Evolutionary conservation across 2,113 vertebrate genomes (phyloP).

Genomic region (Corapipo altera): DNA sequence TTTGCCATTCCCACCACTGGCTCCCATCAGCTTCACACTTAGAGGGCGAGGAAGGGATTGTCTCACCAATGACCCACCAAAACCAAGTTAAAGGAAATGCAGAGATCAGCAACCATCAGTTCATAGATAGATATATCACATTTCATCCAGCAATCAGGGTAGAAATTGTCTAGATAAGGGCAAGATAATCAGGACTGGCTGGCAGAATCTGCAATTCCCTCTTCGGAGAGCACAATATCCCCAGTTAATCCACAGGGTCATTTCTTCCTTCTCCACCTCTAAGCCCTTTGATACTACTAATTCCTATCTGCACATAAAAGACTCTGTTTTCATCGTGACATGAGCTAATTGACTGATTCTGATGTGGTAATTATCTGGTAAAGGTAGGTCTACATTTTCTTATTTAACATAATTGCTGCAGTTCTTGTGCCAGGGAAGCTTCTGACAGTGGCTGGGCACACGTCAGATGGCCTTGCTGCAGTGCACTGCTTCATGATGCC

Average conservation of each 20-base stretch:
- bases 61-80: not conserved
- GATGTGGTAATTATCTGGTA: not conserved
- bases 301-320: not conserved
- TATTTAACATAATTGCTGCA: not conserved
- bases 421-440: not conserved
- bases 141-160: not conserved
- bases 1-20: not conserved
- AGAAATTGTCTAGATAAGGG: not conserved
- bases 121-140: not conserved
- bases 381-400: not conserved
- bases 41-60: not conserved
- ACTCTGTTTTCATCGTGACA: not conserved
- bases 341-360: not conserved
- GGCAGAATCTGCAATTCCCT: not conserved
- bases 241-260: not conserved
- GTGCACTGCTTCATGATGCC: fast-evolving
- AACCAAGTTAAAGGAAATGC: not conserved
- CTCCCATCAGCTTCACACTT: not conserved
- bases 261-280: not conserved
- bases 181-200: not conserved
- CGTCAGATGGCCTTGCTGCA: fast-evolving
- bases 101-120: not conserved
- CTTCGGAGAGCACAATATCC: not conserved
- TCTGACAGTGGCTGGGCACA: not conserved
- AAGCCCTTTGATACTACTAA: not conserved